Evolutionary conservation across 2,888 invertebrate species (phyloP).

Genomic region (Acronicta leporina): DNA sequence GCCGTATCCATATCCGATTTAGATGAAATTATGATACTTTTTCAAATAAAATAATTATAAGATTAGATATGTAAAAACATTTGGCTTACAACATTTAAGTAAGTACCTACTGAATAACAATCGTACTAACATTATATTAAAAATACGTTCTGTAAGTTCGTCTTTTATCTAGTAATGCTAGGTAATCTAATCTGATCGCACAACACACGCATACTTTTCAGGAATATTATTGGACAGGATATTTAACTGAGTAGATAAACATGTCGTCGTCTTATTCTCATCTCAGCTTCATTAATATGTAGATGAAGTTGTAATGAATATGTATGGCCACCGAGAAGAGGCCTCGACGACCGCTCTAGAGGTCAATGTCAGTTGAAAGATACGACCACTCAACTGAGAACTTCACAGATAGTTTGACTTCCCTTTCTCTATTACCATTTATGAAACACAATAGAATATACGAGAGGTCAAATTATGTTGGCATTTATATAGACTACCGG

Average conservation of each 20-base stretch:
- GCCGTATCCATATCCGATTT: conserved; percentile 17
- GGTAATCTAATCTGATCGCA: conserved; percentile 6
- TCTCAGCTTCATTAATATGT: conserved; percentile 76
- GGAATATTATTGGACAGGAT: conserved; percentile 45
- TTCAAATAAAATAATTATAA: background rate
- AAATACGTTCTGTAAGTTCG: background rate
- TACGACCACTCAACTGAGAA: conserved; percentile 65
- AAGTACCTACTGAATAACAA: background rate
- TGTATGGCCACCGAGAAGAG: conserved; percentile 75
- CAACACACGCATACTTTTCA: conserved; percentile 28
- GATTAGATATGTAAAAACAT: background rate
- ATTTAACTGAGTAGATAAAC: conserved; percentile 54
- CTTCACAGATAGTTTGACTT: conserved; percentile 61
- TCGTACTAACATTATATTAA: conserved; percentile 9
- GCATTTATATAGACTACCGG: conserved; percentile 64
- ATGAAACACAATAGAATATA: conserved; percentile 58
- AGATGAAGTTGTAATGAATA: conserved; percentile 79
- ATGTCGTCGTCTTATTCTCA: conserved; percentile 64
- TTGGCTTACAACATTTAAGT: background rate
- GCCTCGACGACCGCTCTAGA: conserved; percentile 76
- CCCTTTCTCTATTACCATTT: conserved; percentile 62
- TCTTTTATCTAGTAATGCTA: no score
- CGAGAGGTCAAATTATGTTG: conserved; percentile 62
- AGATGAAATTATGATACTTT: background rate
- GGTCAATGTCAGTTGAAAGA: conserved; percentile 82